Conservation (phyloP, 2,888 invertebrate species). For the Melieria omissa region DNA sequence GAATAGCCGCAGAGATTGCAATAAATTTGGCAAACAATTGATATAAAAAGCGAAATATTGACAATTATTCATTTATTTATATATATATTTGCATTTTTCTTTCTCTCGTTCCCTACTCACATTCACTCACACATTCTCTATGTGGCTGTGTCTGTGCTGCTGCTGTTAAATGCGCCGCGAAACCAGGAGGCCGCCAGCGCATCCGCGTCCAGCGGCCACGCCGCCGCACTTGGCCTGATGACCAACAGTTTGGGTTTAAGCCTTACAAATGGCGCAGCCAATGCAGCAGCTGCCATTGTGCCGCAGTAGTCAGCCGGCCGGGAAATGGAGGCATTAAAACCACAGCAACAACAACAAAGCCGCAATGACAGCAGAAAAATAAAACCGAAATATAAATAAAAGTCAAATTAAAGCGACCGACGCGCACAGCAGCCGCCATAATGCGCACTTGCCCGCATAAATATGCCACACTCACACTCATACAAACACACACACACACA, state of each 20-base stretch:
- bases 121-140: background rate
- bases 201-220: constrained; percentile 45
- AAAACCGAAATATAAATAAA: constrained; percentile 13
- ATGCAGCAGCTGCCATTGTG: constrained; percentile 13
- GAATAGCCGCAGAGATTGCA: constrained; percentile 23
- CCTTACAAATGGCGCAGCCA: constrained; percentile 57
- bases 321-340: background rate
- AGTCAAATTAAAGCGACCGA: constrained; percentile 19
- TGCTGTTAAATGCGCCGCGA: too few species aligned
- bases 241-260: constrained; percentile 61
- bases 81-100: constrained; percentile 11
- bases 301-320: constrained; percentile 2
- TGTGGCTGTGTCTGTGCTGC: too few species aligned
- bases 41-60: constrained; percentile 26
- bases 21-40: constrained; percentile 29
- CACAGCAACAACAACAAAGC: background rate
- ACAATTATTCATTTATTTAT: constrained; percentile 29
- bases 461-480: too few species aligned
- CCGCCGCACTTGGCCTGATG: constrained; percentile 55
- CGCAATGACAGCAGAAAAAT: background rate
- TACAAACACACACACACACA: background rate
- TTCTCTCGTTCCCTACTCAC: constrained; percentile 19
- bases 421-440: background rate
- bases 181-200: constrained; percentile 48
- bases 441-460: too few species aligned